Evolutionary conservation across 1,140 invertebrate species (phyloP).

Genomic region (Rhizoglyphus robini): DNA sequence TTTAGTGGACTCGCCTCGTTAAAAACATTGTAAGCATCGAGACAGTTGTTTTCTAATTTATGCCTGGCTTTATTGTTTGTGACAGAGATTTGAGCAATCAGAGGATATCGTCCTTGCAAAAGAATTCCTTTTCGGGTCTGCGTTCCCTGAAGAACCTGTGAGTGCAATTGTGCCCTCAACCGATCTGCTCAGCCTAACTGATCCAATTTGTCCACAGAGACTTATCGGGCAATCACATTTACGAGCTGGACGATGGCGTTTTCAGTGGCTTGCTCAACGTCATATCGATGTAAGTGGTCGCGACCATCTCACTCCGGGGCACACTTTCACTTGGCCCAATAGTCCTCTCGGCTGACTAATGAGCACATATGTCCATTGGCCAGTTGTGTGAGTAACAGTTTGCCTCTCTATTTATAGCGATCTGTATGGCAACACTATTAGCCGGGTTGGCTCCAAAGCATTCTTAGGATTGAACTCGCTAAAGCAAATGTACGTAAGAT

Average conservation of each 20-base stretch:
- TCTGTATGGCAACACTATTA: slow-evolving; percentile 26
- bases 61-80: too few species aligned
- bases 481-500: slow-evolving; percentile 32
- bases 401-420: slow-evolving; percentile 29
- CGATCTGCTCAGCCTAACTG: too few species aligned
- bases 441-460: slow-evolving; percentile 26
- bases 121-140: slow-evolving; percentile 31
- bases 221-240: slow-evolving; percentile 33
- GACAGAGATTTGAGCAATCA: slow-evolving; percentile 26
- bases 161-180: slow-evolving; percentile 21
- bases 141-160: slow-evolving; percentile 31
- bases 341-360: too few species aligned
- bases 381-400: background rate
- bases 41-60: background rate
- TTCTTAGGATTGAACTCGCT: slow-evolving; percentile 32
- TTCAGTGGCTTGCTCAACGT: slow-evolving; percentile 27
- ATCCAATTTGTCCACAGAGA: slow-evolving; percentile 29
- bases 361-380: too few species aligned
- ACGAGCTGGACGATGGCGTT: slow-evolving; percentile 31
- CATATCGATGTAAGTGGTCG: slow-evolving; percentile 26
- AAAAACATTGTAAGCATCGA: slow-evolving; percentile 18
- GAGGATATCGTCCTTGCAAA: slow-evolving; percentile 7
- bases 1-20: slow-evolving; percentile 18
- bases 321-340: background rate
- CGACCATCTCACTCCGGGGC: background rate